Evolutionary conservation across 2,888 invertebrate genomes (phyloP).

Genomic region (Laothoe populi): DNA sequence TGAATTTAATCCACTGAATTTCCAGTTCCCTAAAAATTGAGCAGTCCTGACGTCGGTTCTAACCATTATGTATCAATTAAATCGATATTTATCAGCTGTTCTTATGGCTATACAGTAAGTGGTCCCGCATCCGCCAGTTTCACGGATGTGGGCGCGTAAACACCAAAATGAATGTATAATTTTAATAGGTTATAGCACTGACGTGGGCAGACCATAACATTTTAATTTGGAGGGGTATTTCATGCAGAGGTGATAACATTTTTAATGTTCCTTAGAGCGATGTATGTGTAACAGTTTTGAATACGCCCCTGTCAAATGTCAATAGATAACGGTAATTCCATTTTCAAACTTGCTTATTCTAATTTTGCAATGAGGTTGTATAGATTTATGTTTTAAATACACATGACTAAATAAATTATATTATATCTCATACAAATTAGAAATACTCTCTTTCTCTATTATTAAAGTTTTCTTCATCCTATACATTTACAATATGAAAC

Average conservation of each 20-base stretch:
- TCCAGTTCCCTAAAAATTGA: no score
- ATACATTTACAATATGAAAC: no score
- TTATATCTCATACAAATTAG: no score
- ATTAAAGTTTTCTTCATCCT: no score
- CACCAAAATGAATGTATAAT: conserved; percentile 12
- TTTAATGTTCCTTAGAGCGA: no score
- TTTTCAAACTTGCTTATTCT: not conserved
- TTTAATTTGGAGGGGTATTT: not conserved
- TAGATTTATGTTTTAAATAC: no score
- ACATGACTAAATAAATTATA: no score
- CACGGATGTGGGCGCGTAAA: conserved; percentile 13
- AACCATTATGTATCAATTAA: not conserved
- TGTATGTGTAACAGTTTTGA: not conserved
- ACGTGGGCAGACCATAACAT: not conserved
- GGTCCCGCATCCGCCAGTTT: conserved; percentile 15
- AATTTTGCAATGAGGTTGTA: no score
- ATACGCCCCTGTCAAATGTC: not conserved
- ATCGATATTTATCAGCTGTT: conserved; percentile 6
- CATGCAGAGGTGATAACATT: not conserved
- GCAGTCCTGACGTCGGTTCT: not conserved
- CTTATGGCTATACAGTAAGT: not conserved
- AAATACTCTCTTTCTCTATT: no score
- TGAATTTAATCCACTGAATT: not conserved
- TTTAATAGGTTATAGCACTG: not conserved
- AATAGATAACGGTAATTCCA: not conserved